Evolutionary conservation across 1,140 invertebrate species (phyloP).

Genomic region (Bombus waltoni): DNA sequence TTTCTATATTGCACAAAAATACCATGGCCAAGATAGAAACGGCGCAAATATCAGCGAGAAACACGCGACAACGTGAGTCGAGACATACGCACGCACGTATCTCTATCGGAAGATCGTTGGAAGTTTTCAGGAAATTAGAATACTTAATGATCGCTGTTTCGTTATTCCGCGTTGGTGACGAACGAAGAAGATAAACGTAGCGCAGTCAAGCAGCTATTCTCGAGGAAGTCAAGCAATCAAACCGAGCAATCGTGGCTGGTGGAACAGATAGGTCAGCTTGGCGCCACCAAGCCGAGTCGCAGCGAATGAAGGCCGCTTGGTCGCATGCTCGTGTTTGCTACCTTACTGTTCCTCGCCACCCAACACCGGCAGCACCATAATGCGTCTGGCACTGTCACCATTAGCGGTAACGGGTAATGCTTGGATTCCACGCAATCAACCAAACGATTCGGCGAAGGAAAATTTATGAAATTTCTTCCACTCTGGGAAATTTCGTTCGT

Average conservation of each 20-base stretch:
- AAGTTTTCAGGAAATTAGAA: background rate
- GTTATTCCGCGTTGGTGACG: background rate
- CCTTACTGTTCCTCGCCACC: slow-evolving; percentile 32
- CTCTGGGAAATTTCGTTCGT: background rate
- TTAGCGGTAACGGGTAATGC: slow-evolving; percentile 28
- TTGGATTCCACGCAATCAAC: slow-evolving; percentile 5
- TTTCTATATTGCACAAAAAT: background rate
- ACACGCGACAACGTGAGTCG: too few species aligned
- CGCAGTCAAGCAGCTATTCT: background rate
- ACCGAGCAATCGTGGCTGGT: slow-evolving; percentile 42
- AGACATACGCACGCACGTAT: background rate
- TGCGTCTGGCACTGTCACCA: slow-evolving; percentile 37
- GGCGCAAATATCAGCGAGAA: background rate
- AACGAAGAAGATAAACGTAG: slow-evolving; percentile 31
- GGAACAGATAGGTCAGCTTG: slow-evolving; percentile 76
- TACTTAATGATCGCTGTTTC: background rate
- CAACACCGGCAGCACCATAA: slow-evolving; percentile 40
- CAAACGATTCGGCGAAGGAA: background rate
- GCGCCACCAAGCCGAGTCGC: slow-evolving; percentile 70
- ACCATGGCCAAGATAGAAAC: background rate
- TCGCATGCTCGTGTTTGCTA: slow-evolving; percentile 50
- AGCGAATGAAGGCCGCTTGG: slow-evolving; percentile 69
- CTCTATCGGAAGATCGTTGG: background rate
- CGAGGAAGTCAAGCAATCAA: slow-evolving; percentile 40
- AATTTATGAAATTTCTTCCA: background rate